These are phyloP conservation scores for Calliscelio sp. DNA, from an alignment of 2,888 invertebrate genomes.

Conservation along the genomic window DNA sequence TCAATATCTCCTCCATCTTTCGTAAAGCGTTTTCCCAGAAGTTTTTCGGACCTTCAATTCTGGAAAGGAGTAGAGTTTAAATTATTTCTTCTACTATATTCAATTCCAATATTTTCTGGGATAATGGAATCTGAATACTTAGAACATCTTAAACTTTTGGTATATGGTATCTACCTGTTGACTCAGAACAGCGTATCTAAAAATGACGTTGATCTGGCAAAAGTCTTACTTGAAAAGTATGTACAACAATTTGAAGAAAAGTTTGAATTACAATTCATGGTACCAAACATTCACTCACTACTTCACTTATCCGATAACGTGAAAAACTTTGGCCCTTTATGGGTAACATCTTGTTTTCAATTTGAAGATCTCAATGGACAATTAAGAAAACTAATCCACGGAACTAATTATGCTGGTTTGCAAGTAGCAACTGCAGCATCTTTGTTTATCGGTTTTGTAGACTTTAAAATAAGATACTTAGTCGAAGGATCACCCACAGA, in stretches of 20 bases:
- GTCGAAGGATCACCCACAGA: too few relatives aligned
- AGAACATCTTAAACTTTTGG: conserved; percentile 25
- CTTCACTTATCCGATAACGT: background rate
- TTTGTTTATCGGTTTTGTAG: background rate
- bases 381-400: background rate
- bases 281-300: background rate
- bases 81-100: conserved; percentile 12
- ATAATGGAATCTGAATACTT: background rate
- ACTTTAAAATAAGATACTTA: background rate
- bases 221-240: background rate
- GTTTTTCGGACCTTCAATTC: background rate
- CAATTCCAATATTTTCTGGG: background rate
- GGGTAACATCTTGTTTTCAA: background rate
- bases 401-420: background rate
- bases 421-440: background rate
- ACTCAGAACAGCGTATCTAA: conserved; percentile 2
- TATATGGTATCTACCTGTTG: conserved; percentile 2
- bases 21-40: conserved; percentile 12
- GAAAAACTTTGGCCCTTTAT: background rate
- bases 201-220: background rate
- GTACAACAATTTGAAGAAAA: background rate
- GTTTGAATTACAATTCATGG: background rate
- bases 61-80: conserved; percentile 27
- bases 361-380: conserved; percentile 12
- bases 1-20: conserved; percentile 5